Conservation (phyloP, 2,888 invertebrate species). For the Iselma pallidipennis region DNA sequence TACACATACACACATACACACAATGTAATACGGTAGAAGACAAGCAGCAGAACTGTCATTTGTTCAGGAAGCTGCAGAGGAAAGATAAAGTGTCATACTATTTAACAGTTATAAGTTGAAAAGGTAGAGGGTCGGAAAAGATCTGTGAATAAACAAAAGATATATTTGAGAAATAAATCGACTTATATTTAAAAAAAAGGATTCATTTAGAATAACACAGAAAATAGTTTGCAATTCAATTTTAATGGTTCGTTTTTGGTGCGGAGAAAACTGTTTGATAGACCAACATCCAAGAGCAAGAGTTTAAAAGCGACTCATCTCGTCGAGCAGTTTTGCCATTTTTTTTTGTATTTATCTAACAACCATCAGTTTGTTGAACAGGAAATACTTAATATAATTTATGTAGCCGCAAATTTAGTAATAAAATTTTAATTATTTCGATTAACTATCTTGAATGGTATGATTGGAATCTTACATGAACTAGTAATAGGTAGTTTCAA, state of each 20-base stretch:
- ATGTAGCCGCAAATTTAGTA: neutral
- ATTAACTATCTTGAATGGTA: neutral
- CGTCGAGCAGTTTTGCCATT: neutral
- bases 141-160: no score
- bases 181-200: no score
- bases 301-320: no score
- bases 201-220: no score
- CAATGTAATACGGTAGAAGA: neutral
- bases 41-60: neutral
- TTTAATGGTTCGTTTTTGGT: no score
- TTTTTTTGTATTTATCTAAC: neutral
- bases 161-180: no score
- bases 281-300: no score
- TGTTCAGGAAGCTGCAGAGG: neutral
- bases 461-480: neutral
- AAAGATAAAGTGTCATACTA: neutral
- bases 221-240: no score
- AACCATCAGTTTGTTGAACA: no score
- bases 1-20: neutral
- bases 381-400: neutral
- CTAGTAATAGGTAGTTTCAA: no score
- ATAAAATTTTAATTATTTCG: neutral
- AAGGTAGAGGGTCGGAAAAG: no score
- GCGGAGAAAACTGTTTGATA: no score
- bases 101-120: neutral